These are phyloP conservation scores for Allygus modestus DNA, from an alignment of 2,888 invertebrate species.

Conservation along the genomic window DNA sequence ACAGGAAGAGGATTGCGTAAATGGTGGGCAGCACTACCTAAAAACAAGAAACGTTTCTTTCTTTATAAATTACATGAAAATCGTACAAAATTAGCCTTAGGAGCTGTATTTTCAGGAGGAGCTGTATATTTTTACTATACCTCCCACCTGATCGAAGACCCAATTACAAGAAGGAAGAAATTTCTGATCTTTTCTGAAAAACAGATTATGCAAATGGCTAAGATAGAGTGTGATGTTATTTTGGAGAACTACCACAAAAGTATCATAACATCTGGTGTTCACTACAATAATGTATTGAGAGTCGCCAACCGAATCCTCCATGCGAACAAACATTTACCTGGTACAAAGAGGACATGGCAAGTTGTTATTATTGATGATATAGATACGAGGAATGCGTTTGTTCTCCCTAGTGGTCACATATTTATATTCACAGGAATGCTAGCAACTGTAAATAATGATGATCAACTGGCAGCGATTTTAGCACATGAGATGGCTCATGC, in stretches of 20 bases:
- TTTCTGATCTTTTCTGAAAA: slow-evolving; percentile 76
- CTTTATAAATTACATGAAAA: slow-evolving; percentile 12
- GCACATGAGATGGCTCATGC: slow-evolving; percentile 81
- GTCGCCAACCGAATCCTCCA: slow-evolving; percentile 74
- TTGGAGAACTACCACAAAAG: slow-evolving; percentile 59
- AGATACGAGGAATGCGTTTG: slow-evolving; percentile 76
- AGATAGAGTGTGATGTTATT: slow-evolving; percentile 73
- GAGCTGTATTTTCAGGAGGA: slow-evolving; percentile 18
- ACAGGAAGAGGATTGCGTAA: slow-evolving; percentile 36
- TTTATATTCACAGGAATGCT: slow-evolving; percentile 79
- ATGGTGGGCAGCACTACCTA: slow-evolving; percentile 34
- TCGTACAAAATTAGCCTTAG: not conserved
- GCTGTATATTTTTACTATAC: slow-evolving; percentile 12
- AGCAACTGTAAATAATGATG: slow-evolving; percentile 75
- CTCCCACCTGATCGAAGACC: slow-evolving; percentile 76
- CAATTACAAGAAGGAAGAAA: slow-evolving; percentile 76
- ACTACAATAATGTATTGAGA: slow-evolving; percentile 73
- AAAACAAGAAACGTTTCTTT: slow-evolving; percentile 1
- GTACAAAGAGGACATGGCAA: slow-evolving; percentile 76
- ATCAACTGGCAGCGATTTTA: slow-evolving; percentile 78
- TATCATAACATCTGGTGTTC: slow-evolving; percentile 32
- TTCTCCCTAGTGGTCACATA: slow-evolving; percentile 79
- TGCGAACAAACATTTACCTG: slow-evolving; percentile 76
- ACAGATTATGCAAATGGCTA: slow-evolving; percentile 74
- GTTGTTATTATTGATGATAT: slow-evolving; percentile 75